Base-by-base conservation (phyloP, 2,888 invertebrate genomes). In the Tetragnatha montana region DNA sequence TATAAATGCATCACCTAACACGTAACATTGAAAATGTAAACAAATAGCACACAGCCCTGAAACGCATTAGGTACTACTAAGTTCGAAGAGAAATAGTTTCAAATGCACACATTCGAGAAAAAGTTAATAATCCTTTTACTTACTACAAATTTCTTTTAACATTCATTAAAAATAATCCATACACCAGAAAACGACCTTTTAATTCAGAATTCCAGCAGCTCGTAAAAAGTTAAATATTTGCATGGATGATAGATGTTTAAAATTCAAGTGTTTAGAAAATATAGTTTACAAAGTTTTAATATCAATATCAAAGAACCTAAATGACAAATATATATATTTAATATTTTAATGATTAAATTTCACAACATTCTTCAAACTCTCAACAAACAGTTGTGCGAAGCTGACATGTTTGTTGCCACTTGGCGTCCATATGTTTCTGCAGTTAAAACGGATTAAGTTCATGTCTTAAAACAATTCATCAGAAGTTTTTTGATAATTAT, bases 361-460 rank as follows among this genome's bases (percentile, higher is more conserved):
- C 70, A 73, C 76, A 60, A 75, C 78, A 88, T 75, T 81, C 79
- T 60, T 73, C 49, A 78, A 74, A 81, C 22, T 75, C 75, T 82
- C 87, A 76, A 82, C 78, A 87, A 87, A 87, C 87, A 83, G 70
- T 82, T 83, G 82, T 83, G 82, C 82, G 82, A 88, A 73, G 73
- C 82, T 71, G 78, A 83, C 70, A 69, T 60, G 19, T 2, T 73
- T 6, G 75, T 73, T 80, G 87, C 80, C 80, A 81, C 17, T 79
- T 17, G n/a, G 69, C 21, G 47, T 78, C 21, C 60, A 60, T 60
- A 12, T 60, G 60, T 60, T 60, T 60, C 60, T 17, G 60, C 60
- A 17, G 60, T 60, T 60, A 35, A 35, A 35, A 35, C 35, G 35
- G 35, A 4, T 35, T 35, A 35, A 35, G 35, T 35, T 35, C 35